Base-by-base conservation (phyloP, 2,797 vertebrate species). In the Helostoma temminkii region DNA sequence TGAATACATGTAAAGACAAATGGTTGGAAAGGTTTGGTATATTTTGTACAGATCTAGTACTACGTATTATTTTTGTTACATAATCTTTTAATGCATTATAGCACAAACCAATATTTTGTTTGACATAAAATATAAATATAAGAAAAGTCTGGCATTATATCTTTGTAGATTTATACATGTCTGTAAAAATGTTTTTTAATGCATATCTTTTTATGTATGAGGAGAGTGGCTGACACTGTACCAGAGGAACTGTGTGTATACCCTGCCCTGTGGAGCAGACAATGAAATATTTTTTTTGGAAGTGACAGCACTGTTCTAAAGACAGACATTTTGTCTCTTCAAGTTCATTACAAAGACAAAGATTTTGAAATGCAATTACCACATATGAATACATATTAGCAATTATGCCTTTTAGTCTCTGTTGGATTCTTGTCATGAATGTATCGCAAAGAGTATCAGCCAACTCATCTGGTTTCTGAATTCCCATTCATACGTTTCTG, bases 181-280 rank as follows among this genome's bases (percentile, higher is more conserved):
- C 80, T 93, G 91, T 94, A 93, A 84, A 93, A 93, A 89, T 78
- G 59, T 81, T 88, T 74, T 85, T 91, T 88, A 54, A 91, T 88
- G 84, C 88, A 89, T 92, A 88, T 91, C 75, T 91, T 90, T 90
- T 89, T 90, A 88, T 90, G 87, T 91, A 82, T 85, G 82, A 93
- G 88, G 89, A 90, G 91, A 93, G 87, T 93, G 93, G 87, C 92
- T 92, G 92, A 94, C 93, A 94, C 93, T 94, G 92, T 93, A 93
- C 89, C 90, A 94, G 93, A 94, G 87, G 89, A 93, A 91, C 83
- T 94, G 90, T 93, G 90, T 93, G 91, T 92, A 92, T 94, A 83
- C 84, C 90, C 93, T 95, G 94, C 94, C 93, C 94, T 95, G 93
- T 95, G 94, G 94, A 94, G 94, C 94, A 95, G 94, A 94, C 86